Base-by-base conservation (phyloP, 2,888 invertebrate species). In the Nomada fucata region DNA sequence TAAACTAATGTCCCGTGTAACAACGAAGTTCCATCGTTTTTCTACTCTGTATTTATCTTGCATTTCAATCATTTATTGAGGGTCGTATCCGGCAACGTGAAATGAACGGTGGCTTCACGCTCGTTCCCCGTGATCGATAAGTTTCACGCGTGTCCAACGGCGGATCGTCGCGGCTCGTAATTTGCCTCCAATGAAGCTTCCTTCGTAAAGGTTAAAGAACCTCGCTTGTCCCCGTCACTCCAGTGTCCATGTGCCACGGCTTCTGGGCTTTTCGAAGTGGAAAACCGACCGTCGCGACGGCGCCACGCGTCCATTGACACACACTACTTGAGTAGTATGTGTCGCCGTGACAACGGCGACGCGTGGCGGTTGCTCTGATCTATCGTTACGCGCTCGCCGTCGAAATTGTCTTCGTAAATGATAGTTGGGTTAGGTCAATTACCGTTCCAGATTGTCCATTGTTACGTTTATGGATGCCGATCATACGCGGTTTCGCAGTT, bases 261-360 rank as follows among this genome's bases (percentile, higher is more conserved):
- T 83, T 74, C 78, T 60, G 59, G 63, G 70, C 71, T 80, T 87
- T 77, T 57, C 77, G 76, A 77, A 74, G 64, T 79, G 82, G 79
- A 87, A 85, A 79, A 77, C 65, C 68, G 52, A 47, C 69, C 86
- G 86, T 85, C 88, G 77, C 76, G 85, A 86, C 86, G 86, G 79
- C 86, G 86, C 87, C 87, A 67, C 44, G 59, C 67, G 64, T 57
- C 50, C 59, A 29, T 67, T 61, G 53, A 50, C 59, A 42, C 74
- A 29, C 57, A 20, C 26, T 36, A 36, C 36, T 36, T 36, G 7
- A 7, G 44, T n/a, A 29, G 52, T 36, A 36, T 36, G 36, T 36
- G 36, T 7, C 47, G 13, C 52, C 57, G 44, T 67, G 42, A 9
- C 50, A n/a, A 15, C 53, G 57, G 57, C n/a, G 29, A 10, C 5